These are phyloP conservation scores for Eupsilia transversa DNA, from an alignment of 2,888 invertebrate genomes.

Conservation along the genomic window DNA sequence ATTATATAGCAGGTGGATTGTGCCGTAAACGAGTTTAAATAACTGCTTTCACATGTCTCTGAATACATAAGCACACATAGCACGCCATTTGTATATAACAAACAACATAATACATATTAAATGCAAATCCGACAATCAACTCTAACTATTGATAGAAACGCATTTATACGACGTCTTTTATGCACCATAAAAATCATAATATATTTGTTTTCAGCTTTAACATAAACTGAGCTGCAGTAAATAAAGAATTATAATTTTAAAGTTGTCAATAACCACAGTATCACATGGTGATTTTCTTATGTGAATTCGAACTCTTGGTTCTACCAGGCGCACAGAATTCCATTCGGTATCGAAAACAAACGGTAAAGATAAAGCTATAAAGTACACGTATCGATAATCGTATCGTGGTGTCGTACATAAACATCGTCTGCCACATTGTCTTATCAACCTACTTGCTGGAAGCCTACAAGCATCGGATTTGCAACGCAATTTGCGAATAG, in stretches of 20 bases:
- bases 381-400: conserved; percentile 33
- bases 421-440: conserved; percentile 17
- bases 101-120: conserved; percentile 45
- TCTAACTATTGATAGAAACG: conserved; percentile 31
- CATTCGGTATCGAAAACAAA: conserved; percentile 28
- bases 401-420: conserved; percentile 20
- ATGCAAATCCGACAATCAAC: conserved; percentile 57
- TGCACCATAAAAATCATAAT: conserved; percentile 48
- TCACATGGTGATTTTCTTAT: conserved; percentile 25
- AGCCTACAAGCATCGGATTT: conserved; percentile 63
- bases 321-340: conserved; percentile 63
- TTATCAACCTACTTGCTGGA: conserved; percentile 51
- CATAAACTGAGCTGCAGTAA: conserved; percentile 24
- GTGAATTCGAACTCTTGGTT: conserved; percentile 33
- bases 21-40: conserved; percentile 89
- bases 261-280: conserved; percentile 40
- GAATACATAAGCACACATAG: conserved; percentile 78
- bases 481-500: conserved; percentile 78
- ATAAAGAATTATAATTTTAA: conserved; percentile 45
- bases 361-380: conserved; percentile 45
- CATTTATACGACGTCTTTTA: conserved; percentile 39
- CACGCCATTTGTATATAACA: conserved; percentile 63
- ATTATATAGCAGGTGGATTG: conserved; percentile 91
- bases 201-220: conserved; percentile 54
- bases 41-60: conserved; percentile 88